Conservation (phyloP, 2,797 vertebrate genomes). For the Fratercula arctica region DNA sequence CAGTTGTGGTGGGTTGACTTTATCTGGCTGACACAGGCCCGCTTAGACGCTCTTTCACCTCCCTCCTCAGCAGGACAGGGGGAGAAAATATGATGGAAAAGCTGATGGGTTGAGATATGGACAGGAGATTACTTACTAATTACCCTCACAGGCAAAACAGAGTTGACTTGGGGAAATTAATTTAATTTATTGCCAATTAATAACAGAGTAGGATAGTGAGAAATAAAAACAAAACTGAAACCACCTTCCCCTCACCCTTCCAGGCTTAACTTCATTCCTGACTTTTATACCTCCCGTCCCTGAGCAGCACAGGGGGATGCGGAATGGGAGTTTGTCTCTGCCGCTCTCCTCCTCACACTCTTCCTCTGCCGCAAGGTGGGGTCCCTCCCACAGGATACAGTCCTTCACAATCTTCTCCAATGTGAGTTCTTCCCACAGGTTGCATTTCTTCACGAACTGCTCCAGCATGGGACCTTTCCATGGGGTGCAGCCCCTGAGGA, state of each 20-base stretch:
- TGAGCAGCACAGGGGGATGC: background rate
- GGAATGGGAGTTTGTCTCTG: background rate
- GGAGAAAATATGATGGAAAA: background rate
- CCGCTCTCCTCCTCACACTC: background rate
- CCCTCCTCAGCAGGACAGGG: background rate
- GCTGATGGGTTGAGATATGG: background rate
- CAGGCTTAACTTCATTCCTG: background rate
- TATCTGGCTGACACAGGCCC: background rate
- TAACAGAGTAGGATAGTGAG: background rate
- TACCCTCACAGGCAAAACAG: background rate
- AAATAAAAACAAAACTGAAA: background rate
- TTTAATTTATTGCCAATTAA: background rate
- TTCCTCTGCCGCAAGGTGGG: background rate
- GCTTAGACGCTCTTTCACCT: background rate
- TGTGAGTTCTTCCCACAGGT: no score
- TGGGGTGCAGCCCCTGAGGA: background rate
- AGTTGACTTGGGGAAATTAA: background rate
- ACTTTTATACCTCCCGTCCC: background rate
- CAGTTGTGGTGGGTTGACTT: background rate
- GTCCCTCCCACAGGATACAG: background rate
- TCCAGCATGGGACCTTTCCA: background rate
- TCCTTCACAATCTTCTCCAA: no score
- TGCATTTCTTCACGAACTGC: no score
- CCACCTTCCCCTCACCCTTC: background rate
- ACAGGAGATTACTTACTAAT: background rate